Percentiles rank a stretch among this genome's conserved stretches.
Evolutionary conservation across 2,113 vertebrate genomes (phyloP).

Genomic region (Athene noctua): DNA sequence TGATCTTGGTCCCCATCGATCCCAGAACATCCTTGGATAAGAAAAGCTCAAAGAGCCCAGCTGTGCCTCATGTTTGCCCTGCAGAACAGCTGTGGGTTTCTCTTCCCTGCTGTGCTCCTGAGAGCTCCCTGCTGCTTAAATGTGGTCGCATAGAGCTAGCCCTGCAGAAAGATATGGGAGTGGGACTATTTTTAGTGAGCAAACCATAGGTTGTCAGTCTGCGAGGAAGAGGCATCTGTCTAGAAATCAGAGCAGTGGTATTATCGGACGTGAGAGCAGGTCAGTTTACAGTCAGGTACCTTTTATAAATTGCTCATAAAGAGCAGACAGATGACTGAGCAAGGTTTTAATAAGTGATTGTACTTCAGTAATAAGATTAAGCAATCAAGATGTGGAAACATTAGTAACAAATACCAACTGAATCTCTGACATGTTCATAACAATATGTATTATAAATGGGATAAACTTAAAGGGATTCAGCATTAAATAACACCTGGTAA

Average conservation of each 20-base stretch:
- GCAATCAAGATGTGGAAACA: not conserved
- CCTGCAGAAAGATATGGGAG: not conserved
- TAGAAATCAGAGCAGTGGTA: not conserved
- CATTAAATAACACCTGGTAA: not conserved
- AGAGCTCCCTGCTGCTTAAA: not conserved
- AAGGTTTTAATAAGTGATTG: slow-evolving; percentile 6
- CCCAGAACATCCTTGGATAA: not conserved
- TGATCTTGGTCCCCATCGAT: not conserved
- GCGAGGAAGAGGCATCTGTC: not conserved
- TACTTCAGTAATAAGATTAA: slow-evolving; percentile 11
- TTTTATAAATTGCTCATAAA: not conserved
- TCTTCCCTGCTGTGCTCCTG: not conserved
- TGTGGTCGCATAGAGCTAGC: accelerated
- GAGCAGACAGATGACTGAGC: not conserved
- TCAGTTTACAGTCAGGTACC: not conserved
- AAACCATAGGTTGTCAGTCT: not conserved
- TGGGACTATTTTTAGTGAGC: not conserved
- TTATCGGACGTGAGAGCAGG: accelerated
- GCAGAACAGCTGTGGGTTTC: not conserved
- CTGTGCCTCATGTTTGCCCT: not conserved
- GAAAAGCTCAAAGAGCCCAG: not conserved
- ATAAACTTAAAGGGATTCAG: not conserved
- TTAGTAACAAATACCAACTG: slow-evolving; percentile 27
- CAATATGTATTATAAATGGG: not conserved
- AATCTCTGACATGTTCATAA: not conserved